Evolutionary conservation across 2,888 invertebrate genomes (phyloP).

Genomic region (Drosophila pseudotalamancana): DNA sequence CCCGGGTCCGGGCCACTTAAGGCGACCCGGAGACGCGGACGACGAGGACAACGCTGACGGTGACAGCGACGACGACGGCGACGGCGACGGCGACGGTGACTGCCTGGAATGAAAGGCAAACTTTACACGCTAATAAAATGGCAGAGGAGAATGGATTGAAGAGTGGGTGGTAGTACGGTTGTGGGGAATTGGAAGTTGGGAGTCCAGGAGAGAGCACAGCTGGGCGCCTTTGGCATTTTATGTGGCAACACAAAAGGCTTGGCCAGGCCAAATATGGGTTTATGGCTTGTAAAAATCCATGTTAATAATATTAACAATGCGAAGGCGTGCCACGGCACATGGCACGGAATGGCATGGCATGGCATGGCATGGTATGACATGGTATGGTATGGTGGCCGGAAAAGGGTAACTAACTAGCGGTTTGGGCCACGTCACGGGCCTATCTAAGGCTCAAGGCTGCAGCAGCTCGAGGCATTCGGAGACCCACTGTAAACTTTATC

Average conservation of each 20-base stretch:
- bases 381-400: conserved; percentile 35
- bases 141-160: conserved; percentile 19
- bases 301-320: conserved; percentile 76
- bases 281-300: conserved; percentile 79
- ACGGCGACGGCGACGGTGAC: conserved; percentile 16
- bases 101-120: conserved; percentile 67
- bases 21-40: conserved; percentile 51
- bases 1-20: conserved; percentile 64
- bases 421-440: conserved; percentile 42
- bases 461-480: conserved; percentile 9
- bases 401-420: conserved; percentile 70
- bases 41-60: too few species aligned
- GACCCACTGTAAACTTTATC: conserved; percentile 33
- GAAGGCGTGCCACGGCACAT: conserved; percentile 23
- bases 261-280: conserved; percentile 72
- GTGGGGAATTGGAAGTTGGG: neutral
- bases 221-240: conserved; percentile 61
- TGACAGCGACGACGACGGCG: conserved; percentile 16
- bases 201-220: conserved; percentile 45
- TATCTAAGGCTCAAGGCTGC: conserved; percentile 49
- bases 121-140: conserved; percentile 75
- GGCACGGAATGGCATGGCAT: conserved; percentile 16
- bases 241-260: conserved; percentile 71
- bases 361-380: conserved; percentile 13
- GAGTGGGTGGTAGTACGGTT: neutral